Evolutionary conservation across 2,888 invertebrate genomes (phyloP).

Genomic region (Eristalis intricaria): DNA sequence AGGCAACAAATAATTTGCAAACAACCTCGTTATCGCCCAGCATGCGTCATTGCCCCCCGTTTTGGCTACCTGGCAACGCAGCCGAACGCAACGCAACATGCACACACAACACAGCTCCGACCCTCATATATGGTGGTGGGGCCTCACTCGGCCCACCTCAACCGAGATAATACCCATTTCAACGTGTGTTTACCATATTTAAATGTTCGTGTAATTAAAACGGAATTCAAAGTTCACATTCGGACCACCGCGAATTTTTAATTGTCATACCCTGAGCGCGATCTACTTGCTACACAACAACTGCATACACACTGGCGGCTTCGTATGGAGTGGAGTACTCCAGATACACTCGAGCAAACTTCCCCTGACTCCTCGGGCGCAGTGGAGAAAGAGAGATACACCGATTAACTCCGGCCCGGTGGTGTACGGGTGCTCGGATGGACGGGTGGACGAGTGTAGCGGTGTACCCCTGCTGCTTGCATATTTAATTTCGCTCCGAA

Average conservation of each 20-base stretch:
- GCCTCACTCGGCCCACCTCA: conserved; percentile 13
- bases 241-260: conserved; percentile 61
- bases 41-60: conserved; percentile 49
- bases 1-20: conserved; percentile 8
- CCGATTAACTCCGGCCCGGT: conserved; percentile 18
- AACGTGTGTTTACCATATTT: conserved; percentile 59
- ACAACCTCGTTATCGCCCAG: conserved; percentile 48
- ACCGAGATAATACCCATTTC: conserved; percentile 63
- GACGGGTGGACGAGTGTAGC: background rate
- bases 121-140: conserved; percentile 30
- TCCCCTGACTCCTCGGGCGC: background rate
- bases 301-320: background rate
- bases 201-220: conserved; percentile 68
- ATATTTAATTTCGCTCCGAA: conserved; percentile 43
- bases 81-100: background rate
- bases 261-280: conserved; percentile 26
- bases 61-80: background rate
- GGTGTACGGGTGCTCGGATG: background rate
- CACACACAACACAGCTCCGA: conserved; percentile 20
- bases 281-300: conserved; percentile 9
- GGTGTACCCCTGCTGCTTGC: conserved; percentile 26
- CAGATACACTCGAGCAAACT: conserved; percentile 43
- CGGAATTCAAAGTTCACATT: conserved; percentile 68
- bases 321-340: conserved; percentile 23
- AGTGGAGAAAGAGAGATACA: conserved; percentile 10